Evolutionary conservation across 2,797 vertebrate genomes (phyloP).

Genomic region (Protosalanx chinensis): DNA sequence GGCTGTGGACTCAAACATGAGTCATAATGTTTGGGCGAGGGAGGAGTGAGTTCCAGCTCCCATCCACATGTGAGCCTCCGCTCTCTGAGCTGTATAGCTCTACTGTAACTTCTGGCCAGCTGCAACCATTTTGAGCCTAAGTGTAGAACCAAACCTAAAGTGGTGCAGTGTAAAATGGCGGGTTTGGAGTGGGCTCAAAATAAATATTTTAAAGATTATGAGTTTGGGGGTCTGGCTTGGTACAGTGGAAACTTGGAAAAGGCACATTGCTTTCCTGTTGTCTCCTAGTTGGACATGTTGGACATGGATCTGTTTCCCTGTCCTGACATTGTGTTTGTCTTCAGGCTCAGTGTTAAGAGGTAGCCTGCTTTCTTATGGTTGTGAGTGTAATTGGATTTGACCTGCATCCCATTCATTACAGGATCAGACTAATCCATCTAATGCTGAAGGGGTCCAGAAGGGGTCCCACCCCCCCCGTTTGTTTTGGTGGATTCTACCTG

Average conservation of each 20-base stretch:
- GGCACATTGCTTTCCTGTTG: neutral
- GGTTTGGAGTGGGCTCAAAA: too few relatives aligned
- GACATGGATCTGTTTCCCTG: slow-evolving; percentile 3
- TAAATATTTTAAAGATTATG: too few relatives aligned
- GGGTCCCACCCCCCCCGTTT: neutral
- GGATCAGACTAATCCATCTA: neutral
- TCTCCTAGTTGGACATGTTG: too few relatives aligned
- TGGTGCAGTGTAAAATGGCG: neutral
- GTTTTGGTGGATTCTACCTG: neutral
- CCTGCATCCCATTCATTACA: neutral
- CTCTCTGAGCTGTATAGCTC: neutral
- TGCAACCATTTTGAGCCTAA: slow-evolving; percentile 23
- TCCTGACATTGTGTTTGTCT: neutral
- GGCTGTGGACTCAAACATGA: slow-evolving; percentile 27
- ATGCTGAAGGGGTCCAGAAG: neutral
- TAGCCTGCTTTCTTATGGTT: neutral
- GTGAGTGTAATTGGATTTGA: neutral
- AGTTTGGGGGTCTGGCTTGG: too few relatives aligned
- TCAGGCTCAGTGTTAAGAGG: neutral
- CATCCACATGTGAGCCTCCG: neutral
- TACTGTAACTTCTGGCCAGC: slow-evolving; percentile 13
- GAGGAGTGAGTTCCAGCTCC: neutral
- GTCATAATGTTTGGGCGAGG: slow-evolving; percentile 26
- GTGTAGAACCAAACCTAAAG: neutral
- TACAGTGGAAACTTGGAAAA: neutral